Percentiles rank a stretch among this genome's conserved stretches.
These are phyloP conservation scores for Andrena bicolor DNA, from an alignment of 2,888 invertebrate genomes.

Conservation along the genomic window DNA sequence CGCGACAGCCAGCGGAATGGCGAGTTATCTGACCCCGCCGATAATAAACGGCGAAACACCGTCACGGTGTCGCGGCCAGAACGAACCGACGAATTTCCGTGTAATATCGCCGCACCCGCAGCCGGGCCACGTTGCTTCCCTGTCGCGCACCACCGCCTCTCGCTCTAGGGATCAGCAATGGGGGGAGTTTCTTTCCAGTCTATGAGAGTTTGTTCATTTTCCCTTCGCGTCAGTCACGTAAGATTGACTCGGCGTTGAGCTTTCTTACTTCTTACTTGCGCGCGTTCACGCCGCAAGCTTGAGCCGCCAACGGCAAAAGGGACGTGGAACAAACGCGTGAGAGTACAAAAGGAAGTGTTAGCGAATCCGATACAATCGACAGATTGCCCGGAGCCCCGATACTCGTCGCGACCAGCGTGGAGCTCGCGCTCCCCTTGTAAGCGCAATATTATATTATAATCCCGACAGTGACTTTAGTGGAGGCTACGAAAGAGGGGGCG, in stretches of 20 bases:
- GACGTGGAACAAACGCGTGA: slow-evolving; percentile 14
- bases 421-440: slow-evolving; percentile 58
- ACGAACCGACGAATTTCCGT: slow-evolving; percentile 60
- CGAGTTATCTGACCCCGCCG: slow-evolving; percentile 70
- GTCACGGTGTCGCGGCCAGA: slow-evolving; percentile 63
- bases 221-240: background rate
- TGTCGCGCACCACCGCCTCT: background rate
- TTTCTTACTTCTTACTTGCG: background rate
- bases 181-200: background rate
- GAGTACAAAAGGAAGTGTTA: slow-evolving; percentile 55
- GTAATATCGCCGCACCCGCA: slow-evolving; percentile 25
- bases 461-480: slow-evolving; percentile 75
- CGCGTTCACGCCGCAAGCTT: background rate
- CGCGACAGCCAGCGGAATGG: slow-evolving; percentile 49
- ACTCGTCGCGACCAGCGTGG: slow-evolving; percentile 24
- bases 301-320: background rate
- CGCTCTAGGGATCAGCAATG: no score
- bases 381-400: slow-evolving; percentile 54
- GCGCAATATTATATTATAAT: slow-evolving; percentile 83
- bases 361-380: slow-evolving; percentile 60
- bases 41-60: slow-evolving; percentile 72
- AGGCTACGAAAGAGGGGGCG: slow-evolving; percentile 45
- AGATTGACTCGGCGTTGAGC: background rate
- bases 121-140: slow-evolving; percentile 3
- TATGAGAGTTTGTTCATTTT: no score